Conservation (phyloP, 2,888 invertebrate genomes). For the Aspidapion aeneum region DNA sequence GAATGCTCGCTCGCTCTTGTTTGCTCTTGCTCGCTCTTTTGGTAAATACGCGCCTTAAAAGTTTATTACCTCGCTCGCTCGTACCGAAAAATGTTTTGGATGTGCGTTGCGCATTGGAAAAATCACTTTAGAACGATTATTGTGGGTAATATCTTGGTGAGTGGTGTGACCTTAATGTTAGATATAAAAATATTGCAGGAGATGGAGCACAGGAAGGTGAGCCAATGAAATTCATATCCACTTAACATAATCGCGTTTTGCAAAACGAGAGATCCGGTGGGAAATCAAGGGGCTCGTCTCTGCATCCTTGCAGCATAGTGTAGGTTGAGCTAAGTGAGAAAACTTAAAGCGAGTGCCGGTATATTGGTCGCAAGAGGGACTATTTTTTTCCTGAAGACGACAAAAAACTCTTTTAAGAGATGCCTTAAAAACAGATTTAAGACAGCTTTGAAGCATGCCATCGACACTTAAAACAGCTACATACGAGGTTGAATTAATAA, state of each 20-base stretch:
- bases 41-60: too few relatives aligned
- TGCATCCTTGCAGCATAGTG: too few relatives aligned
- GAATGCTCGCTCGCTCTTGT: too few relatives aligned
- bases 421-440: neutral
- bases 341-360: conserved; percentile 17
- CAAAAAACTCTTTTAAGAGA: neutral
- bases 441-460: neutral
- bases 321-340: conserved; percentile 15
- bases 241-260: conserved; percentile 47
- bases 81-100: too few relatives aligned
- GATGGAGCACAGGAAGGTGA: conserved; percentile 27
- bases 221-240: conserved; percentile 47
- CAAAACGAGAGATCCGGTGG: conserved; percentile 46
- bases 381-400: neutral
- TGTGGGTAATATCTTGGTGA: too few relatives aligned
- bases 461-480: too few relatives aligned
- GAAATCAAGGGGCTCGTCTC: conserved; percentile 45
- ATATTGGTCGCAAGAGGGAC: conserved; percentile 10
- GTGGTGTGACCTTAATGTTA: too few relatives aligned
- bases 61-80: too few relatives aligned
- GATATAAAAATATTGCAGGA: conserved; percentile 5
- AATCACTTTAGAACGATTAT: too few relatives aligned
- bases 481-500: too few relatives aligned
- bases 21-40: too few relatives aligned
- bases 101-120: too few relatives aligned